phyloP scores from a whole-genome alignment of 2,888 invertebrate genomes.

The Lasioglossum leucozonium region DNA sequence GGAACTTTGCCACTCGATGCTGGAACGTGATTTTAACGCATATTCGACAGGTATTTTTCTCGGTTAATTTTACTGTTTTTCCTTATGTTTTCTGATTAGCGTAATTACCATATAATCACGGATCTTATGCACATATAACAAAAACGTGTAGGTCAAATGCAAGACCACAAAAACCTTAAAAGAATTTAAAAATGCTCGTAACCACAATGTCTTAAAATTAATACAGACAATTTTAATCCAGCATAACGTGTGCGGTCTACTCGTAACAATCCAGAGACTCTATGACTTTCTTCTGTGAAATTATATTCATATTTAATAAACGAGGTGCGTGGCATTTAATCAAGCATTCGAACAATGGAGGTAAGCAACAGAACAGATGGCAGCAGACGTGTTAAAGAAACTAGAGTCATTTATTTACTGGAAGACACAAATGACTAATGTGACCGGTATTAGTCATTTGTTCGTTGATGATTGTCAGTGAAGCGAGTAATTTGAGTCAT shows the following conservation, averaged over 20 bases:
- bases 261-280: not conserved
- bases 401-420: slow-evolving; percentile 6
- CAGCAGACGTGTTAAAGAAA: not conserved
- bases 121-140: too few species aligned
- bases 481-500: slow-evolving; percentile 2
- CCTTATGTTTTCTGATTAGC: not conserved
- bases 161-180: too few species aligned
- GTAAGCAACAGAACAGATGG: not conserved
- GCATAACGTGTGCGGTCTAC: not conserved
- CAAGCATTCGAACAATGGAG: not conserved
- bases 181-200: not conserved
- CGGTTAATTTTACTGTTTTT: not conserved
- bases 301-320: not conserved
- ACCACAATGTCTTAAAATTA: not conserved
- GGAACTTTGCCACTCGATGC: not conserved
- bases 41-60: not conserved
- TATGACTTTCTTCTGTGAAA: not conserved
- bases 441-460: slow-evolving; percentile 2
- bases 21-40: not conserved
- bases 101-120: not conserved
- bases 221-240: not conserved
- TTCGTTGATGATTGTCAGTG: not conserved
- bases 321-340: not conserved
- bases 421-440: not conserved
- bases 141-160: too few species aligned